Conservation (phyloP, 2,113 vertebrate species). For the Lamprotornis superbus region DNA sequence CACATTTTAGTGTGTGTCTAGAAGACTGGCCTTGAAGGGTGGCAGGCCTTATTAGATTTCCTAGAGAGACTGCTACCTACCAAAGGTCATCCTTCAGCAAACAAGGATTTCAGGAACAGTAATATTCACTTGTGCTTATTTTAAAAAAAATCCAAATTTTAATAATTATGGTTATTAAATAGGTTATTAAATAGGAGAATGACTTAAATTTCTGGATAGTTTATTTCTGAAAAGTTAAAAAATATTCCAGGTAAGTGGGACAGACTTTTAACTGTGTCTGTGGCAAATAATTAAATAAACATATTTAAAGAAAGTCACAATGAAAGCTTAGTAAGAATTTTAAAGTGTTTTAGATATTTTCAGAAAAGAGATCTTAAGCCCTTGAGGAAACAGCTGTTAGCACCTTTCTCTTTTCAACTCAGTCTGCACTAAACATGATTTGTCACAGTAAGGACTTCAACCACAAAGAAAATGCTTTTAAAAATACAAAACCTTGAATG, state of each 20-base stretch:
- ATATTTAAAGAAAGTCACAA: background rate
- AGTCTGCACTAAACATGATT: background rate
- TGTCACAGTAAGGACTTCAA: background rate
- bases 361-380: background rate
- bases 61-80: background rate
- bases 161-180: background rate
- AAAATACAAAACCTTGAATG: background rate
- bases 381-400: background rate
- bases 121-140: background rate
- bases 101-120: background rate
- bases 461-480: background rate
- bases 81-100: background rate
- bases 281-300: background rate
- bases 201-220: background rate
- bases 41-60: background rate
- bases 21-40: background rate
- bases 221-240: background rate
- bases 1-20: rapidly evolving
- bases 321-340: background rate
- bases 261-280: background rate
- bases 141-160: background rate
- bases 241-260: background rate
- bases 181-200: background rate
- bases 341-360: background rate
- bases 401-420: background rate